phyloP scores from a whole-genome alignment of 2,797 vertebrate species.

The Masticophis lateralis region DNA sequence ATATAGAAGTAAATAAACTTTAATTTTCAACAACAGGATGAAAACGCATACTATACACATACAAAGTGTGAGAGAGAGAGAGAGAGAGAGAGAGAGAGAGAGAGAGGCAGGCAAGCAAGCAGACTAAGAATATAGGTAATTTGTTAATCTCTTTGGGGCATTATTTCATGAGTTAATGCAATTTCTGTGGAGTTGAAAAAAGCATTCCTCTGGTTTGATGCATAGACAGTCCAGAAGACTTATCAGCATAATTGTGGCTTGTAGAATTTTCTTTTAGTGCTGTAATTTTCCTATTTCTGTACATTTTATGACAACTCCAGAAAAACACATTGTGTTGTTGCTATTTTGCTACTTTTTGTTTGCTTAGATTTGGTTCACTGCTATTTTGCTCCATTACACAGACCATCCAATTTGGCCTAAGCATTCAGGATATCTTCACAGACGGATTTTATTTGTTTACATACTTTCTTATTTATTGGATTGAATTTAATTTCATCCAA shows the following conservation, averaged over 20 bases:
- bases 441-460: neutral
- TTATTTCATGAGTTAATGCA: constrained; percentile 49
- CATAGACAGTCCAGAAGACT: neutral
- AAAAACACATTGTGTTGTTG: neutral
- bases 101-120: too few relatives aligned
- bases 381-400: neutral
- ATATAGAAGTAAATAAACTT: constrained; percentile 3
- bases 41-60: neutral
- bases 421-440: neutral
- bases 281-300: neutral
- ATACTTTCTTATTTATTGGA: neutral
- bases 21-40: constrained; percentile 35
- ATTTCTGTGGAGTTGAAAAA: constrained; percentile 22
- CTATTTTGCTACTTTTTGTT: neutral
- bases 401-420: neutral
- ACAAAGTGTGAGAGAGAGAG: too few relatives aligned
- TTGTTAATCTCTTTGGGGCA: constrained; percentile 2
- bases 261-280: accelerated
- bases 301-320: neutral
- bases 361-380: neutral
- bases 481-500: neutral
- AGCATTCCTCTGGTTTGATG: neutral
- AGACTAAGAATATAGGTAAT: neutral
- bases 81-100: too few relatives aligned
- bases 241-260: neutral